Percentiles rank a stretch among this genome's conserved stretches.
These are phyloP conservation scores for Polyergus mexicanus DNA, from an alignment of 1,140 invertebrate genomes.

Conservation along the genomic window DNA sequence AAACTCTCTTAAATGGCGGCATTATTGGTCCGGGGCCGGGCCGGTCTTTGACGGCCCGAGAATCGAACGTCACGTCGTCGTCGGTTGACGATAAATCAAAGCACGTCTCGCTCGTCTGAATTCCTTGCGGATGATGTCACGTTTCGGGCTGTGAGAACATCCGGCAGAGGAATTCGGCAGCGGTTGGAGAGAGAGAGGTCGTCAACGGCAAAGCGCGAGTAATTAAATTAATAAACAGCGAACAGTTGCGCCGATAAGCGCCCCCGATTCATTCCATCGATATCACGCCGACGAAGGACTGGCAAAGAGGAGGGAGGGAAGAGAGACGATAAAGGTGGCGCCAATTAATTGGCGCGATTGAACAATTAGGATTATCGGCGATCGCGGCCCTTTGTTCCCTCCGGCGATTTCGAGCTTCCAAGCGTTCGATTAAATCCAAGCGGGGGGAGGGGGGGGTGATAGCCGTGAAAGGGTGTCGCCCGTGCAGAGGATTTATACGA, in stretches of 20 bases:
- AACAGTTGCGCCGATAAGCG: slow-evolving; percentile 26
- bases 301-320: neutral
- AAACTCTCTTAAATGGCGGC: slow-evolving; percentile 68
- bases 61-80: slow-evolving; percentile 58
- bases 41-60: slow-evolving; percentile 66
- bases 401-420: neutral
- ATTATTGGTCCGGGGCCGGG: slow-evolving; percentile 55
- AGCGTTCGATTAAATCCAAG: slow-evolving; percentile 20
- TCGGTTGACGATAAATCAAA: slow-evolving; percentile 51
- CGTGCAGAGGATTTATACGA: neutral
- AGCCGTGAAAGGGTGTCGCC: neutral
- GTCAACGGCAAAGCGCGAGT: slow-evolving; percentile 24
- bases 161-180: slow-evolving; percentile 42
- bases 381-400: slow-evolving; percentile 24
- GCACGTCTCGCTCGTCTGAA: slow-evolving; percentile 66
- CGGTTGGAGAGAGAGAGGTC: slow-evolving; percentile 5
- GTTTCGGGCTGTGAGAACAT: slow-evolving; percentile 67
- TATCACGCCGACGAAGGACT: neutral
- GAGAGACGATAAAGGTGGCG: slow-evolving; percentile 11
- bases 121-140: slow-evolving; percentile 72
- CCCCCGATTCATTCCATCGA: neutral
- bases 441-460: too few species aligned
- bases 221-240: slow-evolving; percentile 57
- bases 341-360: slow-evolving; percentile 34
- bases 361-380: slow-evolving; percentile 54